These are phyloP conservation scores for Melierax canorus DNA, from an alignment of 2,113 vertebrate genomes.

Conservation along the genomic window DNA sequence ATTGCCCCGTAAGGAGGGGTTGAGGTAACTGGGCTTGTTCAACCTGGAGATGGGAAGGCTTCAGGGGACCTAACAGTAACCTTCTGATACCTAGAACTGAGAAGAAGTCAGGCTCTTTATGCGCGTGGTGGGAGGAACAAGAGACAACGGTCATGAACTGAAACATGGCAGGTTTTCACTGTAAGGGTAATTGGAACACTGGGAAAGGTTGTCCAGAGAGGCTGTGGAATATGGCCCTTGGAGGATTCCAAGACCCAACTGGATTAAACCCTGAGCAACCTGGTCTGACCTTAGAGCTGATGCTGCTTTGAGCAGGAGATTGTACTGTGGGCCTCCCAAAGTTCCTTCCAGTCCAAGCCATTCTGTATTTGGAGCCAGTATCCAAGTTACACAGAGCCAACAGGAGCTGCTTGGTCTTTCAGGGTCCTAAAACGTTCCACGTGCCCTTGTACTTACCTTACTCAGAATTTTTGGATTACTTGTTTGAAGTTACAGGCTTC, in stretches of 20 bases:
- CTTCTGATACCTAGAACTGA: background rate
- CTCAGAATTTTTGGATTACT: background rate
- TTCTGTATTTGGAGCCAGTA: background rate
- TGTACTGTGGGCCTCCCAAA: background rate
- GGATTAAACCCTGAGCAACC: background rate
- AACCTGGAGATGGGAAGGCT: background rate
- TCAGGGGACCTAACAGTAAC: background rate
- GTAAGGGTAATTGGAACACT: background rate
- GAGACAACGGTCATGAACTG: background rate
- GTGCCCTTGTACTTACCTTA: background rate
- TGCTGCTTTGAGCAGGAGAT: background rate
- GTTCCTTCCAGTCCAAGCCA: background rate
- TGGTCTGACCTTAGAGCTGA: background rate
- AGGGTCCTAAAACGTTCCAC: background rate
- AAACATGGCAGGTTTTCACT: background rate
- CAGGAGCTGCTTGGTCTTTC: background rate
- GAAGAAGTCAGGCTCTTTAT: background rate
- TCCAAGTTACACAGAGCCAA: background rate
- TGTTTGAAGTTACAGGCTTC: background rate
- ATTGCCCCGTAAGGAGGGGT: background rate
- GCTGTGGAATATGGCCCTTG: background rate
- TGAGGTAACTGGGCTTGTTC: background rate
- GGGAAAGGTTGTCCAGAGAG: background rate
- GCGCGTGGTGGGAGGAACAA: accelerated
- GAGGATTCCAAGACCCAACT: background rate